phyloP scores from a whole-genome alignment of 1,140 invertebrate species.

The Stegodyphus dumicola region DNA sequence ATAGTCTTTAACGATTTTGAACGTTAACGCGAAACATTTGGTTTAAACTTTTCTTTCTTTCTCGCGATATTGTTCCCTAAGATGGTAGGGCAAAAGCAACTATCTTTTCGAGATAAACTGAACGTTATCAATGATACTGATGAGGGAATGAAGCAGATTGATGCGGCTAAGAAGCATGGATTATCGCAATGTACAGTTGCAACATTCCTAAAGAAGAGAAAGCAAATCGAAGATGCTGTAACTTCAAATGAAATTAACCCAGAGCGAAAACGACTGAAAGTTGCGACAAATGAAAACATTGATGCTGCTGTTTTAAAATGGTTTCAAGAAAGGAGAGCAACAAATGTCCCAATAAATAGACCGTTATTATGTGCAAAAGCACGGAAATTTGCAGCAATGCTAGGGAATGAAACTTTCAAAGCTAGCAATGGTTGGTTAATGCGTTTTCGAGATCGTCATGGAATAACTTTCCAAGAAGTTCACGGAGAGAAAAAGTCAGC shows the following conservation, averaged over 20 bases:
- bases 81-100: background rate
- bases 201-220: conserved; percentile 6
- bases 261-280: no score
- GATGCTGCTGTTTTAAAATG: background rate
- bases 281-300: no score
- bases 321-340: background rate
- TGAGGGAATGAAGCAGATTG: background rate
- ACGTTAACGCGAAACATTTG: no score
- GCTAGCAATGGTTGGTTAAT: no score
- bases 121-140: background rate
- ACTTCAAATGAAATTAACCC: conserved; percentile 9
- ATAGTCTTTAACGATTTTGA: background rate
- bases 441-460: no score
- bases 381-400: background rate
- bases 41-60: no score
- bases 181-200: background rate
- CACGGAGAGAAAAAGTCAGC: no score
- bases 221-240: background rate
- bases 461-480: no score
- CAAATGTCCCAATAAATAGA: background rate
- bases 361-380: background rate
- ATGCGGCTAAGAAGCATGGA: background rate
- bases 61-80: background rate
- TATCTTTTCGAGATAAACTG: conserved; percentile 19
- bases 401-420: no score